Evolutionary conservation across 92 coral and sea anemone genomes (phyloP).

Genomic region (Siderastrea radians): DNA sequence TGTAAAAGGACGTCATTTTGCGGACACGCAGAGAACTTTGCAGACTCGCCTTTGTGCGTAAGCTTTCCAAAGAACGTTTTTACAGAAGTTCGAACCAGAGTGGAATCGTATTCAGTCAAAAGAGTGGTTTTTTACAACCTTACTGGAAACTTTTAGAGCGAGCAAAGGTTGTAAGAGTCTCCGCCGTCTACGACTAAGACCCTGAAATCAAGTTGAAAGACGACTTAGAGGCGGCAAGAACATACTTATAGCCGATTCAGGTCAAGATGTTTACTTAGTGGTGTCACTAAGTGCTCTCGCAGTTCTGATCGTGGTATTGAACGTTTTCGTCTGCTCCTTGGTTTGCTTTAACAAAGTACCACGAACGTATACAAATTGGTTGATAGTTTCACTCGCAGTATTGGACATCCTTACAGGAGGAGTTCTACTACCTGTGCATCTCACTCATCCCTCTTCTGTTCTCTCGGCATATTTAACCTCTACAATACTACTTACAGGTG

Average conservation of each 20-base stretch:
- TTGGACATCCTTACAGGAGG: slow-evolving; percentile 81
- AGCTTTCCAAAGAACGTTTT: too few relatives aligned
- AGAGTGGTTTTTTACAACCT: too few relatives aligned
- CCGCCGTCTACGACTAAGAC: too few relatives aligned
- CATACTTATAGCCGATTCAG: neutral
- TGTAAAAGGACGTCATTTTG: too few relatives aligned
- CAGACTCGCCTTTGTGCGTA: too few relatives aligned
- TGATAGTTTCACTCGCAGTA: slow-evolving; percentile 46
- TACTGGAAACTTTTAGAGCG: too few relatives aligned
- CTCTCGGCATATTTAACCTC: slow-evolving; percentile 47
- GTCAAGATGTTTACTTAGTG: neutral
- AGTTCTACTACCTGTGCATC: slow-evolving; percentile 56
- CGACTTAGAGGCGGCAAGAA: too few relatives aligned
- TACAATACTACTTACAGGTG: slow-evolving; percentile 73
- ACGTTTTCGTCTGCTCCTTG: slow-evolving; percentile 72
- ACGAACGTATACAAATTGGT: slow-evolving; percentile 64
- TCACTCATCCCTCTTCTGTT: slow-evolving; percentile 66
- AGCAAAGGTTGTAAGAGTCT: too few relatives aligned
- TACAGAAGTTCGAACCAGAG: too few relatives aligned
- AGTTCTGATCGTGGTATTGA: slow-evolving; percentile 50
- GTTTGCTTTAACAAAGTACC: slow-evolving; percentile 68
- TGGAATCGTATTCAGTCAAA: too few relatives aligned
- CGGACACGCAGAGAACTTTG: too few relatives aligned
- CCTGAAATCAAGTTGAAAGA: too few relatives aligned
- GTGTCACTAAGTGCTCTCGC: slow-evolving; percentile 56